A percentile compares a stretch with the other conserved stretches of the same genome.
These are phyloP conservation scores for Dione vanillae DNA, from an alignment of 2,888 invertebrate species.

Conservation along the genomic window DNA sequence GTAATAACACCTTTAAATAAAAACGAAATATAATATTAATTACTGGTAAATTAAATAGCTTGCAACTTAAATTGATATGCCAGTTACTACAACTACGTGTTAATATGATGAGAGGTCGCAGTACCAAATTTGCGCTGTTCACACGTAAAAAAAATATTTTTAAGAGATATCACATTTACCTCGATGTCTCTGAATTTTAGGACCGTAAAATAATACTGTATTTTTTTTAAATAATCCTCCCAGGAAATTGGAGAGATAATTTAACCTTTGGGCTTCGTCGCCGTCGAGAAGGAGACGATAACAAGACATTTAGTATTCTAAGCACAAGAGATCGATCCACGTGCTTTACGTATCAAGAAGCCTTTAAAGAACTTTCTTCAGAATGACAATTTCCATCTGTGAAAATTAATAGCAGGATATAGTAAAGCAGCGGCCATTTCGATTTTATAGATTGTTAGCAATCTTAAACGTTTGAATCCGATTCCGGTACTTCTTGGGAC, in stretches of 20 bases:
- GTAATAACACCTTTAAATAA: not conserved
- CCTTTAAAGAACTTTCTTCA: slow-evolving; percentile 62
- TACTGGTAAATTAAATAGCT: not conserved
- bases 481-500: too few relatives aligned
- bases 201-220: too few relatives aligned
- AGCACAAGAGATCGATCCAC: slow-evolving; percentile 76
- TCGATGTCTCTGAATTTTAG: slow-evolving; percentile 34
- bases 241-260: slow-evolving; percentile 61
- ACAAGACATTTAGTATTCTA: slow-evolving; percentile 78
- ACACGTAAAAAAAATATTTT: slow-evolving; percentile 15
- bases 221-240: too few relatives aligned
- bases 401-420: slow-evolving; percentile 77
- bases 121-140: slow-evolving; percentile 7
- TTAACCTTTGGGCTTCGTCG: slow-evolving; percentile 70
- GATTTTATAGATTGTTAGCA: slow-evolving; percentile 78
- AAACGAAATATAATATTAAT: not conserved
- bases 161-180: not conserved
- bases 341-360: slow-evolving; percentile 77
- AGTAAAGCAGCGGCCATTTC: slow-evolving; percentile 40
- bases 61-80: not conserved
- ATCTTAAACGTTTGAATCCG: slow-evolving; percentile 55
- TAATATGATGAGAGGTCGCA: slow-evolving; percentile 5
- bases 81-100: not conserved
- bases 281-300: slow-evolving; percentile 73
- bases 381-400: slow-evolving; percentile 80